These are phyloP conservation scores for Drosophila mercatorum DNA, from an alignment of 2,888 invertebrate species.

Conservation along the genomic window DNA sequence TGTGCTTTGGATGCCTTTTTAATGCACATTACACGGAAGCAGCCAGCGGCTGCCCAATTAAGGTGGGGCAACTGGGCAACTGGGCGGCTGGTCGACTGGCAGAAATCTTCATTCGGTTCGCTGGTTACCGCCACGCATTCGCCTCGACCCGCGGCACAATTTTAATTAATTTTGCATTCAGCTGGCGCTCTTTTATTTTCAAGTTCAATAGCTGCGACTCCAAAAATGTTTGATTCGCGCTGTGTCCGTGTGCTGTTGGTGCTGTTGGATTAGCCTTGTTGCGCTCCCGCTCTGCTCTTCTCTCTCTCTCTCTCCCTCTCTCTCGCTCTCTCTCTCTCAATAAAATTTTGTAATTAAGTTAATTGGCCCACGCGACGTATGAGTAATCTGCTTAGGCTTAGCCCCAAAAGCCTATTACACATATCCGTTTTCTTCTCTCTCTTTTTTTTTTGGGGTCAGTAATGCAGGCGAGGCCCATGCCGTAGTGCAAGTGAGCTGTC, in stretches of 20 bases:
- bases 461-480: conserved; percentile 20
- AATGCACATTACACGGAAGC: conserved; percentile 62
- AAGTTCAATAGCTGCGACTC: conserved; percentile 44
- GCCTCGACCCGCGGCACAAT: conserved; percentile 21
- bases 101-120: conserved; percentile 35
- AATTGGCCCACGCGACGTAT: conserved; percentile 68
- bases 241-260: conserved; percentile 14
- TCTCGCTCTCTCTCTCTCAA: no score
- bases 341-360: conserved; percentile 53
- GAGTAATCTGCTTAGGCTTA: conserved; percentile 64
- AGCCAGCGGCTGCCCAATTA: conserved; percentile 51
- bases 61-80: conserved; percentile 13
- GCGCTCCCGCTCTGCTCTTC: no score
- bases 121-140: conserved; percentile 33
- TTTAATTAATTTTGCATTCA: conserved; percentile 56
- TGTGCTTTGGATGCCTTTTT: conserved; percentile 35
- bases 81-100: not conserved
- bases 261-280: conserved; percentile 29
- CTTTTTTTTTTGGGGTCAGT: conserved; percentile 37
- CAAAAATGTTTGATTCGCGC: conserved; percentile 27
- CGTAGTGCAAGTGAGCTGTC: not conserved
- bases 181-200: conserved; percentile 10
- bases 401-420: conserved; percentile 49
- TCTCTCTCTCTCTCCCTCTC: no score
- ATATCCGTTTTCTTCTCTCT: conserved; percentile 5